phyloP scores from a whole-genome alignment of 2,113 vertebrate genomes.

The Sphyrna mokarran region DNA sequence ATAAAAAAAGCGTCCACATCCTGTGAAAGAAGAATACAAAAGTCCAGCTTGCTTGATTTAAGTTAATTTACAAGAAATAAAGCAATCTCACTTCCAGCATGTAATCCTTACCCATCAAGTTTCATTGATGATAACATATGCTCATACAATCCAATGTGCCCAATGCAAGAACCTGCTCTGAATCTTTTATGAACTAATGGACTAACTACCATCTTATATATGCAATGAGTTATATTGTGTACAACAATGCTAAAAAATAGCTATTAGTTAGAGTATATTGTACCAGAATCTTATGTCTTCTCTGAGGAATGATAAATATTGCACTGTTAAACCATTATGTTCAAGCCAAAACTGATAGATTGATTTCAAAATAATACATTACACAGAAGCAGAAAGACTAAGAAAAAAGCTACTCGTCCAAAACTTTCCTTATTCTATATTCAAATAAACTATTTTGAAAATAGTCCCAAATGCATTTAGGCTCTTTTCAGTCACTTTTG shows the following conservation, averaged over 20 bases:
- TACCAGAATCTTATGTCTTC: neutral
- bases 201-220: too few relatives aligned
- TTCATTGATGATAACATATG: neutral
- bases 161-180: neutral
- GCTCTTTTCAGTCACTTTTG: conserved; percentile 18
- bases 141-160: neutral
- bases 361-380: neutral
- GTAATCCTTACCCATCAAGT: neutral
- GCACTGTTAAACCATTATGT: neutral
- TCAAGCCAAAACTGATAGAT: neutral
- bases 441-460: neutral
- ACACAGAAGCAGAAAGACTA: neutral
- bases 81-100: neutral
- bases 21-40: too few relatives aligned
- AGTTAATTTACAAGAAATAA: neutral
- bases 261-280: neutral
- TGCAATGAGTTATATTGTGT: too few relatives aligned
- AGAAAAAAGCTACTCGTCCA: neutral
- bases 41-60: neutral
- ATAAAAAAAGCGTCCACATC: too few relatives aligned
- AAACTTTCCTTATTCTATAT: neutral
- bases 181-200: neutral
- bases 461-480: neutral
- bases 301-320: neutral
- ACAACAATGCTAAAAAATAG: too few relatives aligned